These are phyloP conservation scores for Coptotermes formosanus DNA, from an alignment of 1,140 invertebrate species.

Conservation along the genomic window DNA sequence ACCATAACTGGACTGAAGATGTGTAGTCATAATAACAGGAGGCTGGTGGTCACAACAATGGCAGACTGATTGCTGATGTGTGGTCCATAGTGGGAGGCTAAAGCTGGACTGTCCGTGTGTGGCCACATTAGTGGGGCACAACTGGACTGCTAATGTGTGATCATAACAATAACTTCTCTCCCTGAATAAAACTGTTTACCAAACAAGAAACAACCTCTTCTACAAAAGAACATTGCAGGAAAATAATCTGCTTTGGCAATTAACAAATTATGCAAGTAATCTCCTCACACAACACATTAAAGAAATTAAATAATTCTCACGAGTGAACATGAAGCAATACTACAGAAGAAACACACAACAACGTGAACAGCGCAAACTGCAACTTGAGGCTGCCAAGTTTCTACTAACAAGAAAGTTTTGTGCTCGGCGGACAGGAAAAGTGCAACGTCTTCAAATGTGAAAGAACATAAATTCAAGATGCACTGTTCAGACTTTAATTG, in stretches of 20 bases:
- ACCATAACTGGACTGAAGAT: neutral
- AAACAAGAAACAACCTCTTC: neutral
- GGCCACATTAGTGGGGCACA: too few species aligned
- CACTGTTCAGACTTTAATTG: neutral
- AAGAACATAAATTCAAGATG: neutral
- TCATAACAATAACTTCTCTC: neutral
- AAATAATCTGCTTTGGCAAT: neutral
- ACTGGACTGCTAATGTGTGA: neutral
- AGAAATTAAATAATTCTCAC: neutral
- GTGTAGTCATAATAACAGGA: neutral
- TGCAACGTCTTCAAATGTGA: neutral
- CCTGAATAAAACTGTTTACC: neutral
- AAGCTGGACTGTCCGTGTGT: too few species aligned
- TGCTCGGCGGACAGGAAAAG: conserved; percentile 34
- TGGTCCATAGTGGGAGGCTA: too few species aligned
- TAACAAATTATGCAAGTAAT: neutral
- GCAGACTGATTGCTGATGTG: too few species aligned
- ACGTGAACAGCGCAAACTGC: conserved; percentile 27
- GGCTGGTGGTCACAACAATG: too few species aligned
- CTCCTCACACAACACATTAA: neutral
- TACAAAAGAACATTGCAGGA: neutral
- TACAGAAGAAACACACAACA: conserved; percentile 29
- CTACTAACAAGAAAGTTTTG: conserved; percentile 31
- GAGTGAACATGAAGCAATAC: conserved; percentile 21
- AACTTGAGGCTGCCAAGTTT: conserved; percentile 34